These are phyloP conservation scores for Dysmachus trigonus DNA, from an alignment of 2,888 invertebrate genomes.

Conservation along the genomic window DNA sequence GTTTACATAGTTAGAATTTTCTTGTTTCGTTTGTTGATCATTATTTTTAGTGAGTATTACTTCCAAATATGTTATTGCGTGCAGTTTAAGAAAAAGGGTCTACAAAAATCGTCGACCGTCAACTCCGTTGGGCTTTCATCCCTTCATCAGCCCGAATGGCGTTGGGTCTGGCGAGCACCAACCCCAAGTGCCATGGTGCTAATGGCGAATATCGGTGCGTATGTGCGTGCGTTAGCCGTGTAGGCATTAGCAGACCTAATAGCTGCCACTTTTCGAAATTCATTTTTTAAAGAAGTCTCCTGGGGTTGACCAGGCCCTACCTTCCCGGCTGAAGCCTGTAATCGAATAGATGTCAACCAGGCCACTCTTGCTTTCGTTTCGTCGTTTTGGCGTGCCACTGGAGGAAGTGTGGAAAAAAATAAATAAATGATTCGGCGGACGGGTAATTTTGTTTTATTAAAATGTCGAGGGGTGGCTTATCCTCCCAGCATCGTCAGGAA, in stretches of 20 bases:
- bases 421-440: slow-evolving; percentile 2
- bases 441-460: slow-evolving; percentile 38
- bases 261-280: slow-evolving; percentile 44
- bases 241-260: slow-evolving; percentile 34
- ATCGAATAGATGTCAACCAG: slow-evolving; percentile 17
- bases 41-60: background rate
- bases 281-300: slow-evolving; percentile 42
- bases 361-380: background rate
- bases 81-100: background rate
- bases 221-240: slow-evolving; percentile 7
- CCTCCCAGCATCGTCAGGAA: background rate
- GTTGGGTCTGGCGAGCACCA: background rate
- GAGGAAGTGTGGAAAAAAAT: background rate
- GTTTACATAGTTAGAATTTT: background rate
- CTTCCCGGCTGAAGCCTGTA: background rate
- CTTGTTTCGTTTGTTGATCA: background rate
- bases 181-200: slow-evolving; percentile 29
- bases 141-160: slow-evolving; percentile 20
- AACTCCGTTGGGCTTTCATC: slow-evolving; percentile 7
- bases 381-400: background rate
- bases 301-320: slow-evolving; percentile 37
- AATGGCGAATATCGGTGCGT: slow-evolving; percentile 30
- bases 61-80: background rate
- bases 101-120: background rate
- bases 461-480: background rate